Evolutionary conservation across 2,797 vertebrate species (phyloP).

Genomic region (Manis javanica): DNA sequence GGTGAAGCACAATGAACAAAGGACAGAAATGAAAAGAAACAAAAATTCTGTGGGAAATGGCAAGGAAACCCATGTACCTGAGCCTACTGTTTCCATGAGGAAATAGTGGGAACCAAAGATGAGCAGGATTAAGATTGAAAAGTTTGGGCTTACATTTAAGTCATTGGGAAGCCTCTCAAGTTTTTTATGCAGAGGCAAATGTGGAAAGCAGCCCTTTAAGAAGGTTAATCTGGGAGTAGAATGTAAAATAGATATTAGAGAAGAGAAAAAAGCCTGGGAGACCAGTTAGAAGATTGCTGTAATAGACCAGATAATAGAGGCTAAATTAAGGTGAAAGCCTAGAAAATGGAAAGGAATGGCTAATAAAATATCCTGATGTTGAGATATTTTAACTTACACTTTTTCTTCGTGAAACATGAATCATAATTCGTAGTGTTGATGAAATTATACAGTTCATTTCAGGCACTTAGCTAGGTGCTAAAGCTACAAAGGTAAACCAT

Average conservation of each 20-base stretch:
- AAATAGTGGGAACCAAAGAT: neutral
- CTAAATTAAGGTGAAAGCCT: neutral
- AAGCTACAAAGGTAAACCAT: neutral
- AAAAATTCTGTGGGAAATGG: neutral
- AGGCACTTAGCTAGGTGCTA: neutral
- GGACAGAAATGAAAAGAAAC: neutral
- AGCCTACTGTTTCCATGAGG: neutral
- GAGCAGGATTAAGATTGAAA: neutral
- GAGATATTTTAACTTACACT: neutral
- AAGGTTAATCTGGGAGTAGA: neutral
- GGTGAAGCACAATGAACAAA: neutral
- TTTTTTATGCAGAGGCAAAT: neutral
- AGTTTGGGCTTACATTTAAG: neutral
- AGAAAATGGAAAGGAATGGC: neutral
- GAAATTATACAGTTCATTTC: neutral
- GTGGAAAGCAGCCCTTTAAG: neutral
- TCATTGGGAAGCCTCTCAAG: neutral
- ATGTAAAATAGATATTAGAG: neutral
- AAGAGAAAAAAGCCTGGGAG: neutral
- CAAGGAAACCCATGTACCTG: neutral
- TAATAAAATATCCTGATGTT: neutral
- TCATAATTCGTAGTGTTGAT: neutral
- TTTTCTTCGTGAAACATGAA: neutral
- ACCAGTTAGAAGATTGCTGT: neutral
- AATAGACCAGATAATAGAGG: neutral